A percentile compares a stretch with the other conserved stretches of the same genome.
phyloP scores from a whole-genome alignment of 2,888 invertebrate genomes.

The Eristalinus aeneus region DNA sequence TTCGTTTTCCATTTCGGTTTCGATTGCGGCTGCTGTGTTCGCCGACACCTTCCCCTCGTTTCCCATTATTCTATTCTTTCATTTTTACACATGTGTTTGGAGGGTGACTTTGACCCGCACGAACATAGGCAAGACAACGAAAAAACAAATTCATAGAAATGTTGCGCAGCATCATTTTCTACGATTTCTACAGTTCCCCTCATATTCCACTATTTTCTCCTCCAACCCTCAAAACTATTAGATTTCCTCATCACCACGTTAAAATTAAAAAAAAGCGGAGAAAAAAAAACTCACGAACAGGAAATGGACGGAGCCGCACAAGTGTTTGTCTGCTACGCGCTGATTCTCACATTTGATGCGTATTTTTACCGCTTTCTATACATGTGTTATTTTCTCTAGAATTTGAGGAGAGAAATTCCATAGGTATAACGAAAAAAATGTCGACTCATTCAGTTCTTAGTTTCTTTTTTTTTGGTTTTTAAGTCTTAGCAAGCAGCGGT shows the following conservation, averaged over 20 bases:
- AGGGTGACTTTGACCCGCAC: constrained; percentile 59
- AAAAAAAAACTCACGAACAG: constrained; percentile 44
- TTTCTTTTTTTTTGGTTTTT: not conserved
- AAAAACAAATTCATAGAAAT: constrained; percentile 26
- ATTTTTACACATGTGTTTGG: constrained; percentile 15
- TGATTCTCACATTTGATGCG: constrained; percentile 6
- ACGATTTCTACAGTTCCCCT: not conserved
- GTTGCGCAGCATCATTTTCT: constrained; percentile 53
- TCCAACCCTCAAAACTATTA: constrained; percentile 26
- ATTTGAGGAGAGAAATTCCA: constrained; percentile 57
- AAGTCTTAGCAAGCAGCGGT: constrained; percentile 3
- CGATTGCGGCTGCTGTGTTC: constrained; percentile 2
- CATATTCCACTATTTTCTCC: not conserved
- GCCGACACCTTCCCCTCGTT: not conserved
- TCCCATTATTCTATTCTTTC: not conserved
- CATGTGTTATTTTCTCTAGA: constrained; percentile 56
- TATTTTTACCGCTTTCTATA: constrained; percentile 4
- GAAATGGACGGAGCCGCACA: constrained; percentile 62
- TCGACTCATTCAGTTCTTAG: constrained; percentile 18
- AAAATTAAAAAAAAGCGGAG: not conserved
- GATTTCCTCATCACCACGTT: not conserved
- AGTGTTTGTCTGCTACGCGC: constrained; percentile 55
- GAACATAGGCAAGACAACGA: constrained; percentile 15
- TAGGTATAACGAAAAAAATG: constrained; percentile 33
- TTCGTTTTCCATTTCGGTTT: constrained; percentile 9